A percentile compares a stretch with the other conserved stretches of the same genome.
These are phyloP conservation scores for Drosophila sechellia DNA, from an alignment of 1,140 invertebrate species.

Conservation along the genomic window DNA sequence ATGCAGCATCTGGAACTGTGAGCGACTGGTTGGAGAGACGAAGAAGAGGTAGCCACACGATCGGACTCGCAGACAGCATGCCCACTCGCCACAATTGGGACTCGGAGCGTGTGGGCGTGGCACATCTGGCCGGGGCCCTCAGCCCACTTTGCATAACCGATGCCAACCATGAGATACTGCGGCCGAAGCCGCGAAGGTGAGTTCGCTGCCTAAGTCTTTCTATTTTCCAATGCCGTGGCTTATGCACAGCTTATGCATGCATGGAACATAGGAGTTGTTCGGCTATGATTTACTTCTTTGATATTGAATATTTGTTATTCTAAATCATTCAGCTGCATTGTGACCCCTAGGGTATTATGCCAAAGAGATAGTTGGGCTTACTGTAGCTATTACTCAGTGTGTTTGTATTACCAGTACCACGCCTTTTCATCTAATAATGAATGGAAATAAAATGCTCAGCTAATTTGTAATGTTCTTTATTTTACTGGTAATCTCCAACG, in stretches of 20 bases:
- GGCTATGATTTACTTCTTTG: conserved; percentile 24
- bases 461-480: too few relatives aligned
- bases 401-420: neutral
- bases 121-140: conserved; percentile 88
- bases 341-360: neutral
- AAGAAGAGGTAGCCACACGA: conserved; percentile 5
- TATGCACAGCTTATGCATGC: conserved; percentile 12
- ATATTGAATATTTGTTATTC: conserved; percentile 30
- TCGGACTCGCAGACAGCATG: conserved; percentile 43
- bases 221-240: conserved; percentile 1
- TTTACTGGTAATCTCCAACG: too few relatives aligned
- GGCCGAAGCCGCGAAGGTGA: conserved; percentile 94
- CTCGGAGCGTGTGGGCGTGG: conserved; percentile 84
- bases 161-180: conserved; percentile 92
- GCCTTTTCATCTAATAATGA: neutral
- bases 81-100: conserved; percentile 77
- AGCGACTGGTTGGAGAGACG: conserved; percentile 12
- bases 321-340: conserved; percentile 7
- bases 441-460: neutral
- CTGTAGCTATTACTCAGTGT: neutral
- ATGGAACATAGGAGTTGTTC: conserved; percentile 28
- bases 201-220: conserved; percentile 31
- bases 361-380: neutral
- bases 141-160: conserved; percentile 89
- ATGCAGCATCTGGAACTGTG: conserved; percentile 45